Base-by-base conservation (phyloP, 2,888 invertebrate species). In the Drosophila cognata region DNA sequence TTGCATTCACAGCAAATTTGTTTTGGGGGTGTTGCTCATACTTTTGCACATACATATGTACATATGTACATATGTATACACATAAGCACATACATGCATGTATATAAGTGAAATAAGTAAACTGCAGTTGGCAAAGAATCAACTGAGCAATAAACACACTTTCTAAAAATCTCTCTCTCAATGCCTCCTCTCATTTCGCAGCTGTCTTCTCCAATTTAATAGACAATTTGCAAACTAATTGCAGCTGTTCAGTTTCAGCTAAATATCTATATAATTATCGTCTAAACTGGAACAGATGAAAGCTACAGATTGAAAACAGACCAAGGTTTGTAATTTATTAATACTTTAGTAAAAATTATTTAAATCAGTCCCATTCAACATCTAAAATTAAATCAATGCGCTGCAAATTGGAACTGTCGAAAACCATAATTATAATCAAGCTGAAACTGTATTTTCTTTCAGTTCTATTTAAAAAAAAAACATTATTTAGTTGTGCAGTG, bases 71-170 rank as follows among this genome's bases (percentile, higher is more conserved):
- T 13, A n/a, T n/a, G 11, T 6, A 57, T 8, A 33, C 8, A 59
- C 1, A 51, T 28, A 6, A 3, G 0, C 3, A 8, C 16, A 21
- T 16, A 46, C 16, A 16, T 16, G 16, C 3, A 6, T n/a, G 4
- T n/a, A n/a, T 5, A 21, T 2, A 25, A 36, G 36, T 36, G 1
- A 18, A n/a, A 8, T 7, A 36, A 4, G 50, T 38, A n/a, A 51
- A 35, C 1, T 53, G 29, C 36, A 43, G 18, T 38, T 48, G 63
- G 25, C 57, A 71, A 48, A 28, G 35, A 63, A 72, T 58, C n/a
- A 21, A 52, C 10, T 18, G 31, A 67, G 25, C 16, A 2, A n/a
- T 5, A 48, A 50, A 38, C 3, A 48, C 36, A 28, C 11, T 56
- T 55, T 53, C 48, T 28, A 28, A n/a, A 43, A 11, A 18, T 57